A percentile compares a stretch with the other conserved stretches of the same genome.
These are phyloP conservation scores for Macquaria australasica DNA, from an alignment of 2,113 vertebrate species.

Conservation along the genomic window DNA sequence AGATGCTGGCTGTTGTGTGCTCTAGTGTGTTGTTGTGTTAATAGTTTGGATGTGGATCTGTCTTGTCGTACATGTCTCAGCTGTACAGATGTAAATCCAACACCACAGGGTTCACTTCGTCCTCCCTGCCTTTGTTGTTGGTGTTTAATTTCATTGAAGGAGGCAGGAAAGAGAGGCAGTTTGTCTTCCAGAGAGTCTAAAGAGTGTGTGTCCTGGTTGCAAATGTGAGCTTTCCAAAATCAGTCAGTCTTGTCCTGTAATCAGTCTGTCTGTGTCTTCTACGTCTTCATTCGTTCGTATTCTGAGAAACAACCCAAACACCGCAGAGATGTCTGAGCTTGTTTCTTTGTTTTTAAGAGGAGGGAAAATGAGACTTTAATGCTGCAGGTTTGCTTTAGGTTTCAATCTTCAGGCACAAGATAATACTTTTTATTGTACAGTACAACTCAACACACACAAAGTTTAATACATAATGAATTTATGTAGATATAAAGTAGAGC, in stretches of 20 bases:
- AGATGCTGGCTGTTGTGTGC: not conserved
- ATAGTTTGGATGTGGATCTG: not conserved
- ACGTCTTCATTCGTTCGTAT: conserved; percentile 16
- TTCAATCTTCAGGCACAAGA: not conserved
- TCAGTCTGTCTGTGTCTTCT: conserved; percentile 38
- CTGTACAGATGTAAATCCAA: conserved; percentile 3
- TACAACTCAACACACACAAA: not conserved
- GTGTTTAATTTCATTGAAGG: not conserved
- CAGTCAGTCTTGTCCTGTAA: conserved; percentile 34
- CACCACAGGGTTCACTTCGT: not conserved
- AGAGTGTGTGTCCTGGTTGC: conserved; percentile 49
- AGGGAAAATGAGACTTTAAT: not conserved
- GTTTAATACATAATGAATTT: not conserved
- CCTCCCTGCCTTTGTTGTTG: conserved; percentile 13
- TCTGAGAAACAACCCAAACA: conserved; percentile 22
- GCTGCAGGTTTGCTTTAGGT: not conserved
- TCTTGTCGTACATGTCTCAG: not conserved
- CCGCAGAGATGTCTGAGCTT: conserved; percentile 10
- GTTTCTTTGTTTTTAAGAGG: conserved; percentile 14
- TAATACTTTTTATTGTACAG: not conserved
- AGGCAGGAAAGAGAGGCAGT: not conserved
- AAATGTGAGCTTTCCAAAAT: conserved; percentile 42
- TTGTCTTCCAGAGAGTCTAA: conserved; percentile 21
- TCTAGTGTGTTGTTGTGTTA: not conserved
- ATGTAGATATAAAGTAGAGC: not conserved